Evolutionary conservation across 2,113 vertebrate genomes (phyloP).

Genomic region (Macrotis lagotis): DNA sequence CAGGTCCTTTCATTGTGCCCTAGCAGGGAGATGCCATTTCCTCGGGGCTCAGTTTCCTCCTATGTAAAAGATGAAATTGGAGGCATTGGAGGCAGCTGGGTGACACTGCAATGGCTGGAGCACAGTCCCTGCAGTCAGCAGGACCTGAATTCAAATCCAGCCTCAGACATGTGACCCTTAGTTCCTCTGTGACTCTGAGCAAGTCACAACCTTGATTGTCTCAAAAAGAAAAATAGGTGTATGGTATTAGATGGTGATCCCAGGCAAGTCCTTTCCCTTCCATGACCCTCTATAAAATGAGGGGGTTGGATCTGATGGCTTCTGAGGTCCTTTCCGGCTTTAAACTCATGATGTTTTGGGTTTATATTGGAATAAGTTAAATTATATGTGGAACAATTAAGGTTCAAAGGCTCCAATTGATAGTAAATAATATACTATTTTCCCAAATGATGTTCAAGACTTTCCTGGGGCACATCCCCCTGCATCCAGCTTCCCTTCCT

Average conservation of each 20-base stretch:
- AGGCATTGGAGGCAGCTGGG: no score
- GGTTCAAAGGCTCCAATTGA: not conserved
- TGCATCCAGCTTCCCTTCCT: not conserved
- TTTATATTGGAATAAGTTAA: not conserved
- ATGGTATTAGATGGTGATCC: not conserved
- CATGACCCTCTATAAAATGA: not conserved
- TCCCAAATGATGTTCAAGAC: not conserved
- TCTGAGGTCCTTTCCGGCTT: not conserved
- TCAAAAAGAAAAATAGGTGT: no score
- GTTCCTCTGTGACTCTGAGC: no score
- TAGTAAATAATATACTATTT: not conserved
- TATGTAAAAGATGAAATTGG: not conserved
- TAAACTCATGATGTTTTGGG: not conserved
- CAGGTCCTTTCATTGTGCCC: not conserved
- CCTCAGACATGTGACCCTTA: no score
- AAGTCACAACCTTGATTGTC: no score
- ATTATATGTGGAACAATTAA: not conserved
- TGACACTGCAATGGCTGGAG: no score
- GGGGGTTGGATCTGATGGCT: not conserved
- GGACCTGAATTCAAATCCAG: no score
- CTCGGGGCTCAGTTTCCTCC: not conserved
- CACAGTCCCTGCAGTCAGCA: no score
- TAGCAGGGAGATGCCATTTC: not conserved
- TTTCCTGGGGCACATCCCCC: not conserved
- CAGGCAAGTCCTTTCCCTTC: not conserved